Conservation (phyloP, 2,888 invertebrate species). For the Ceratothoa steindachneri region DNA sequence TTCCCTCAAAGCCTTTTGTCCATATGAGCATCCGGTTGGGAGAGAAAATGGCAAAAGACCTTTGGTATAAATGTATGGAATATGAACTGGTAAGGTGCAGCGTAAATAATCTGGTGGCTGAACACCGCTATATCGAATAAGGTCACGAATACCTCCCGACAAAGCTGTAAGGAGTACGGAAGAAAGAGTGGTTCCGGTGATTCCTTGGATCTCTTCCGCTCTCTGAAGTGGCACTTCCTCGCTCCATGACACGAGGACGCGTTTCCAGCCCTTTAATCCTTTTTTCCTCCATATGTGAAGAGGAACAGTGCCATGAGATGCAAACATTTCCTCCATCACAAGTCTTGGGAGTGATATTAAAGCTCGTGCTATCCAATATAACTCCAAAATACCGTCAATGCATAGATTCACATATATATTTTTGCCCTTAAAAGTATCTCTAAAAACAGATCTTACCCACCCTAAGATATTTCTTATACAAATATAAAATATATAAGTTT, state of each 20-base stretch:
- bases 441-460: background rate
- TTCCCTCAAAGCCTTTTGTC: slow-evolving; percentile 19
- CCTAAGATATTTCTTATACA: background rate
- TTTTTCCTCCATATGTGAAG: slow-evolving; percentile 24
- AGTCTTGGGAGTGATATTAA: slow-evolving; percentile 33
- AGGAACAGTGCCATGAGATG: slow-evolving; percentile 21
- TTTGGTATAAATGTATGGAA: slow-evolving; percentile 5
- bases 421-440: background rate
- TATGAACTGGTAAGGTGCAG: slow-evolving; percentile 36
- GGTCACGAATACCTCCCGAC: slow-evolving; percentile 29
- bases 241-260: slow-evolving; percentile 33
- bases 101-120: slow-evolving; percentile 35
- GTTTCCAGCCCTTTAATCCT: slow-evolving; percentile 13
- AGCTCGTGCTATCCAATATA: slow-evolving; percentile 38
- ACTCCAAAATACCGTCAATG: slow-evolving; percentile 24
- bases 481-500: background rate
- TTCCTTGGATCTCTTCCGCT: slow-evolving; percentile 27
- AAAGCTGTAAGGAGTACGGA: slow-evolving; percentile 36
- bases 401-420: background rate
- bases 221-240: slow-evolving; percentile 29
- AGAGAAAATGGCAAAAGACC: slow-evolving; percentile 32
- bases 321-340: slow-evolving; percentile 26
- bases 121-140: slow-evolving; percentile 27
- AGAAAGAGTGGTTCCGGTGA: slow-evolving; percentile 32
- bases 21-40: slow-evolving; percentile 33